Evolutionary conservation across 2,113 vertebrate species (phyloP), one percentile per base, ranked within the genome.

Genomic region (Pollimyrus isidori): DNA sequence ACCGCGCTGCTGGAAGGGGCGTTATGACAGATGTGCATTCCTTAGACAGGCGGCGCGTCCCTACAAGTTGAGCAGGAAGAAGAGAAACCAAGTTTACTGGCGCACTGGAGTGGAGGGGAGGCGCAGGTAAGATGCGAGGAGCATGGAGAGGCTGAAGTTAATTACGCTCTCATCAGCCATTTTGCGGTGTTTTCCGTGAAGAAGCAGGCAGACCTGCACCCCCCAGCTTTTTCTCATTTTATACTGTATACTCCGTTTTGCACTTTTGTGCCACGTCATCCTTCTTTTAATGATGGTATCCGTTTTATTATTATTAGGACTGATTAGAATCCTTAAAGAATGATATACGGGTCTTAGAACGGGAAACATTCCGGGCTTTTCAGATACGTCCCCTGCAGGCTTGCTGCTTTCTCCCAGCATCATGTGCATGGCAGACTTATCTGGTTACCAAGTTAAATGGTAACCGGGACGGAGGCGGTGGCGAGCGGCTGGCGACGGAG

Each of bases 401-500:
- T 62, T 62, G 23, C 56, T 62, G n/a, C 62, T 69, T 84, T 48
- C 82, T 48, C 39, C 82, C 39, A 4, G 39, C 62, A 76, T 76
- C 83, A 46, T 11, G 46, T 35, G 86, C 62, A 11, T 23, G 62
- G 89, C 45, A 15, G 50, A 80, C 52, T 62, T 23, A 88, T 69
- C 89, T 62, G 86, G 45, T 19, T 62, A 19, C 62, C 17, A 62
- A 76, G 49, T 80, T 87, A 87, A 90, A 90, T 90, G 89, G 49
- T 90, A 53, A 83, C 73, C 39, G 35, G 50, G 65, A 88, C 84
- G 62, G 42, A 23, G 87, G 87, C 53, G 17, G 73, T 19, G 50
- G 69, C 39, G 52, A 52, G 58, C 13, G 19, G 65, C 46, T 86
- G 69, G 65, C 65, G 86, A 89, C 93, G 95, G 94, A 94, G 95